Evolutionary conservation across 92 coral and sea anemone species (phyloP).

Genomic region (Phenganax stokvisi): DNA sequence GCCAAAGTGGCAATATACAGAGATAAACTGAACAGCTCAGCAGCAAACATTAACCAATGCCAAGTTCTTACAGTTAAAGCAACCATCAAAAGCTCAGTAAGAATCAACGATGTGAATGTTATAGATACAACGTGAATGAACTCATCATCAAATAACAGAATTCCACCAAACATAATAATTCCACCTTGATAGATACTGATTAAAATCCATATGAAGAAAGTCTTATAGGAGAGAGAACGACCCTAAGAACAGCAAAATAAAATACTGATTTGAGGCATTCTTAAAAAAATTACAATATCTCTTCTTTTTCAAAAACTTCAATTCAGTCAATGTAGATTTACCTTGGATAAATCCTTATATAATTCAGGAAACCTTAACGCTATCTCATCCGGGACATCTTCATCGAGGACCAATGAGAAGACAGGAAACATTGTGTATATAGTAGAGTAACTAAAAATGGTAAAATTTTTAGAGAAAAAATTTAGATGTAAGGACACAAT

Average conservation of each 20-base stretch:
- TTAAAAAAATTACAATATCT: not conserved
- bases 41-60: slow-evolving; percentile 95
- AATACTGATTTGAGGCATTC: not conserved
- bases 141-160: slow-evolving; percentile 78
- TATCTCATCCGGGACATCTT: slow-evolving; percentile 89
- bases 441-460: slow-evolving; percentile 67
- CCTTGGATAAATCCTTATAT: slow-evolving; percentile 93
- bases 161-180: slow-evolving; percentile 95
- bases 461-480: not conserved
- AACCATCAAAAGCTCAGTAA: slow-evolving; percentile 92
- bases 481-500: not conserved
- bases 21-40: slow-evolving; percentile 75
- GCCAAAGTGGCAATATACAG: slow-evolving; percentile 80
- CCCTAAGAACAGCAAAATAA: slow-evolving; percentile 52
- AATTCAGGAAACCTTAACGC: slow-evolving; percentile 88
- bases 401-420: slow-evolving; percentile 90
- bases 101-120: slow-evolving; percentile 88
- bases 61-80: slow-evolving; percentile 92
- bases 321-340: slow-evolving; percentile 2
- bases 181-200: slow-evolving; percentile 96
- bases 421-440: slow-evolving; percentile 95
- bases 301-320: not conserved
- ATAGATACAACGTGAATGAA: slow-evolving; percentile 94
- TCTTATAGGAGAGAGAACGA: slow-evolving; percentile 94
- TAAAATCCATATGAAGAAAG: slow-evolving; percentile 90